These are phyloP conservation scores for Erpetoichthys calabaricus DNA, from an alignment of 2,797 vertebrate species.

Conservation along the genomic window DNA sequence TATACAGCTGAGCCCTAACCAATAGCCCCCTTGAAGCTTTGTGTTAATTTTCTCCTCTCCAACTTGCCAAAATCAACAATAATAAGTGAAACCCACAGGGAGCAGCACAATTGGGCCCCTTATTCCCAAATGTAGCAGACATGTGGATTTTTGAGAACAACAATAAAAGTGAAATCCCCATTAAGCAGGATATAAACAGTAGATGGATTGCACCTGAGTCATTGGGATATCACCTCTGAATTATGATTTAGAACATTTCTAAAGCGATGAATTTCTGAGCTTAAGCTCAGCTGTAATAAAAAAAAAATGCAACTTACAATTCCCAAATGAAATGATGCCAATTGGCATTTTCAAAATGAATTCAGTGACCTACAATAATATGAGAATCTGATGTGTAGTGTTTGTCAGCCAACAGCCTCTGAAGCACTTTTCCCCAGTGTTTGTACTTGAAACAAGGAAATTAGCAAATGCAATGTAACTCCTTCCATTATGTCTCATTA, in stretches of 20 bases:
- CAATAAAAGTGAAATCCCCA: slow-evolving; percentile 18
- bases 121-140: slow-evolving; percentile 9
- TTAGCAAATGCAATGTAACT: background rate
- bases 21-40: background rate
- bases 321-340: slow-evolving; percentile 64
- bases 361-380: slow-evolving; percentile 91
- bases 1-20: slow-evolving; percentile 1
- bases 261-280: slow-evolving; percentile 53
- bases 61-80: slow-evolving; percentile 14
- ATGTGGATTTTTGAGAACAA: slow-evolving; percentile 12
- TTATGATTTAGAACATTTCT: slow-evolving; percentile 29
- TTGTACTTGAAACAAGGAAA: background rate
- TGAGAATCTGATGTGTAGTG: slow-evolving; percentile 61
- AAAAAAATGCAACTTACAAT: slow-evolving; percentile 50
- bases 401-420: slow-evolving; percentile 39
- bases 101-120: slow-evolving; percentile 7
- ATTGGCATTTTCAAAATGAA: slow-evolving; percentile 83
- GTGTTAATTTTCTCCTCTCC: slow-evolving; percentile 15
- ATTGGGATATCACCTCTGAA: slow-evolving; percentile 15
- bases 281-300: slow-evolving; percentile 49
- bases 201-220: slow-evolving; percentile 21
- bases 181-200: slow-evolving; percentile 23
- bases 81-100: slow-evolving; percentile 11
- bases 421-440: slow-evolving; percentile 19
- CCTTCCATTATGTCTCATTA: too few relatives aligned